Base-by-base conservation (phyloP, 2,797 vertebrate species). In the Triplophysa yarkandensis region DNA sequence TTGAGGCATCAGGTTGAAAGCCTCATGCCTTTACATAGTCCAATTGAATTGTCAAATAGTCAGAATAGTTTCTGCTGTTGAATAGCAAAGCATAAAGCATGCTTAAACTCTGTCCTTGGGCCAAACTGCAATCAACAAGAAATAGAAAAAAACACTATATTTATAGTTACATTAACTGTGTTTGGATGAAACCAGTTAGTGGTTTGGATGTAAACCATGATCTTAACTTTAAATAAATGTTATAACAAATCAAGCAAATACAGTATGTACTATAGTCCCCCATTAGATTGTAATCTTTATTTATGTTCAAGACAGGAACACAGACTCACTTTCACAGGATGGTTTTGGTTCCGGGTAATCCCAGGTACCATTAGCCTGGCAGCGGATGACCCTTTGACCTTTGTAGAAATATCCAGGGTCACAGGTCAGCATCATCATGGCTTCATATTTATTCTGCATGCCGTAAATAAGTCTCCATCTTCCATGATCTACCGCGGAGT, bases 351-450 rank as follows among this genome's bases (percentile, higher is more conserved):
- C 86, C 0, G 94, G 94, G 16, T 97, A 93, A 89, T 95, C 97
- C 98, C 98, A 99, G 32, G 87, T 94, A 65, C 96, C 92, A 21
- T 93, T 95, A 80, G 94, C 92, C 85, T 96, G 95, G 83, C 98
- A 99, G 78, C 82, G 91, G 86, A 97, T 95, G 80, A 98, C 94
- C 65, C 96, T 91, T 67, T 95, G 93, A 79, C 97, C 96, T 0
- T 92, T 93, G 88, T 98, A 98, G 90, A 96, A 97, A 90, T 97
- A 99, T 5, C 98, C 98, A 0, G 95, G 95, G 87, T 99, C 96
- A 39, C 98, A 99, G 86, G 95, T 93, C 81, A 99, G 92, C 95
- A 99, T 96, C 78, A 99, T 93, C 77, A 98, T 94, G 41, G 97
- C 91, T 0, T 94, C 95, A 77, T 95, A 99, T 83, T 96, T 95